These are phyloP conservation scores for Xylocampa areola DNA, from an alignment of 2,888 invertebrate genomes.

Conservation along the genomic window DNA sequence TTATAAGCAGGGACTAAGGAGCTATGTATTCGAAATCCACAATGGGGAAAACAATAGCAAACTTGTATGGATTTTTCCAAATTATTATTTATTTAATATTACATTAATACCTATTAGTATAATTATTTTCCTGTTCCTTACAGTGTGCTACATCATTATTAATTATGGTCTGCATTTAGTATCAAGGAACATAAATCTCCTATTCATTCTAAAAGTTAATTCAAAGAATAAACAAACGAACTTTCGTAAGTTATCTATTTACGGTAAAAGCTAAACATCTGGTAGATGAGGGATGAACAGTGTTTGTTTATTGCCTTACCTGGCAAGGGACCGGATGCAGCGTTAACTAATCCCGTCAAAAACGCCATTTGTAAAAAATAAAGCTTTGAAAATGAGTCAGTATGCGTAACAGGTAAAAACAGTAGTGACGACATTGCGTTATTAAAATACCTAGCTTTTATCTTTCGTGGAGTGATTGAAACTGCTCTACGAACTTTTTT, in stretches of 20 bases:
- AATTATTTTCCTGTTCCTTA: too few relatives aligned
- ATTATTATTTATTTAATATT: too few relatives aligned
- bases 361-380: slow-evolving; percentile 16
- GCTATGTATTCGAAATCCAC: too few relatives aligned
- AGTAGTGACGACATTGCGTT: too few relatives aligned
- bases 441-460: too few relatives aligned
- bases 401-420: background rate
- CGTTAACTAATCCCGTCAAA: slow-evolving; percentile 55
- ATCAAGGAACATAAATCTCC: background rate
- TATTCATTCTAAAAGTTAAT: slow-evolving; percentile 19
- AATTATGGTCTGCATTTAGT: background rate
- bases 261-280: slow-evolving; percentile 43
- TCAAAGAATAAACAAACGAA: slow-evolving; percentile 23
- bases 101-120: too few relatives aligned
- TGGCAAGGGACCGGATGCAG: slow-evolving; percentile 69
- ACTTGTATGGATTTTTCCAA: too few relatives aligned
- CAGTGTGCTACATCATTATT: background rate
- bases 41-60: too few relatives aligned
- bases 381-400: background rate
- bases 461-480: too few relatives aligned
- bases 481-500: too few relatives aligned
- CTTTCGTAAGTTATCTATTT: slow-evolving; percentile 35
- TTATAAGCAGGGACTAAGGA: too few relatives aligned
- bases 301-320: slow-evolving; percentile 69
- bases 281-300: slow-evolving; percentile 41